Percentiles rank a stretch among this genome's conserved stretches.
These are phyloP conservation scores for Pelvicachromis taeniatus DNA, from an alignment of 2,113 vertebrate species.

Conservation along the genomic window DNA sequence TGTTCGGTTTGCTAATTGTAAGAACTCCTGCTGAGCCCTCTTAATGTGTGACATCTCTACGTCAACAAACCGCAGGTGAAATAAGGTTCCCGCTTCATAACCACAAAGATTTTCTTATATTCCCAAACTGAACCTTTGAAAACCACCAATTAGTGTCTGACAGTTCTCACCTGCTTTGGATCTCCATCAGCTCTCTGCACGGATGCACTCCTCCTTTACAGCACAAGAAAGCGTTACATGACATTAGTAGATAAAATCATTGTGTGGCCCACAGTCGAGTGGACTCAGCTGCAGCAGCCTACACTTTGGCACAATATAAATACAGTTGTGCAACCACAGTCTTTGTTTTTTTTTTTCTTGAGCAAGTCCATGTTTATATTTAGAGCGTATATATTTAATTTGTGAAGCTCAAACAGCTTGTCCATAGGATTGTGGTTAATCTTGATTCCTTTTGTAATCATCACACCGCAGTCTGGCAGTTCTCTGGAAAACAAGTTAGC, in stretches of 20 bases:
- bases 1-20: slow-evolving; percentile 26
- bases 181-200: neutral
- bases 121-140: neutral
- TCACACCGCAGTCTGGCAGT: neutral
- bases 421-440: neutral
- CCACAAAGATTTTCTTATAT: neutral
- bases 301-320: slow-evolving; percentile 15
- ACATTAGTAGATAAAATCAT: neutral
- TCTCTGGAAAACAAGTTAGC: neutral
- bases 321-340: neutral
- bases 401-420: neutral
- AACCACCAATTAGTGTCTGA: neutral
- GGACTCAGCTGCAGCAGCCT: neutral
- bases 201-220: neutral
- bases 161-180: neutral
- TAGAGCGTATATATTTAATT: neutral
- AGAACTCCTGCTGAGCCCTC: neutral
- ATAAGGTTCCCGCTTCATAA: neutral
- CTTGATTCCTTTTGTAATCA: neutral
- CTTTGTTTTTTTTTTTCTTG: neutral
- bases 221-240: neutral
- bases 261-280: neutral
- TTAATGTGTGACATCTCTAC: neutral
- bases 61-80: slow-evolving; percentile 19
- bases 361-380: neutral